Base-by-base conservation (phyloP, 2,113 vertebrate genomes). In the Rafetus swinhoei region DNA sequence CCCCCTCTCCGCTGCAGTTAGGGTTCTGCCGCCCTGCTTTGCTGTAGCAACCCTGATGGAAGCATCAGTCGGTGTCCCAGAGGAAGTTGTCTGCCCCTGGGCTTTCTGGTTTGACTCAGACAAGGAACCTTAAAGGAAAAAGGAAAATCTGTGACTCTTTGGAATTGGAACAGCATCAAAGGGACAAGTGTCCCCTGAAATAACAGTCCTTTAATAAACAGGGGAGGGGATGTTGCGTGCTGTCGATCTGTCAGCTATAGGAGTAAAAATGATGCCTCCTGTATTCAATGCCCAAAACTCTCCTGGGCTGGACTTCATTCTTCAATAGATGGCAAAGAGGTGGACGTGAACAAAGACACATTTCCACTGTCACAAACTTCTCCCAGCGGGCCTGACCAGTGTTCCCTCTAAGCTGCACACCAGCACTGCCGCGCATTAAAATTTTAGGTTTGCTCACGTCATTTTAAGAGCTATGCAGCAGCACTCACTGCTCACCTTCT, bases 11-110 rank as follows among this genome's bases (percentile, higher is more conserved):
- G 13, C 60, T 65, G 59, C 60, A 65, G 88, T 35, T 22, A 24
- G 77, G 52, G 80, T 93, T 62, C 62, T 81, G 55, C n/a, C 81
- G 39, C 4, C 60, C 54, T 55, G 69, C 90, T 85, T 6, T 87
- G 83, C 32, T 55, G 91, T 27, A 85, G 88, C 82, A 89, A 59
- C 84, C n/a, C 86, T 84, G 84, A 87, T 93, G 87, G 79, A 86
- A 89, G 55, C 45, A 81, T 89, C 79, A 35, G 79, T 6, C 5
- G 2, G 1, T 0, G 1, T 39, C 7, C 15, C 39, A 21, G 69
- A 74, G 35, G 35, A 39, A 74, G 69, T 16, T 21, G 19, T 35
- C 35, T 74, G n/a, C 9, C 35, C 9, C 35, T 21, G 19, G 35
- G 2, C 21, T 0, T 1, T 0, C 57, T 80, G n/a, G 19, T 35